Percentiles rank a stretch among this genome's conserved stretches.
phyloP scores from a whole-genome alignment of 2,888 invertebrate species.

The Morpho helenor region DNA sequence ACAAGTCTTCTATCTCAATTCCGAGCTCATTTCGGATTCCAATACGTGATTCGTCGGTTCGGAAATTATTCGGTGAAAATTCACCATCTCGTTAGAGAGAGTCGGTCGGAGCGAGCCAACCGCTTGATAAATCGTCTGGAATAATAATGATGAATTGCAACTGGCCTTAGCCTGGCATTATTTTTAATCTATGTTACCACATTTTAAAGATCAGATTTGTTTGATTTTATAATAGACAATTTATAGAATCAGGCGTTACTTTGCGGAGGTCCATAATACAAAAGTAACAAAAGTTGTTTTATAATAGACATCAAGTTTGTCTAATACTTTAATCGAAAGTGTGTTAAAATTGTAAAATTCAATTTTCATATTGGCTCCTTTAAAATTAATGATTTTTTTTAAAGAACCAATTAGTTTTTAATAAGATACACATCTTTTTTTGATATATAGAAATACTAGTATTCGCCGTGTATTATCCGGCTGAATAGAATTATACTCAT shows the following conservation, averaged over 20 bases:
- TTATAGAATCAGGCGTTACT: too few relatives aligned
- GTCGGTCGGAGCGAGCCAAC: constrained; percentile 72
- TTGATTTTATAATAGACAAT: background rate
- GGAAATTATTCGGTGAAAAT: constrained; percentile 79
- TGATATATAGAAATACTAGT: too few relatives aligned
- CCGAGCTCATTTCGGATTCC: constrained; percentile 73
- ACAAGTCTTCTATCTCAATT: constrained; percentile 76
- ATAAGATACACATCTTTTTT: too few relatives aligned
- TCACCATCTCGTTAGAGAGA: constrained; percentile 79
- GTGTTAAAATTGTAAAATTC: background rate
- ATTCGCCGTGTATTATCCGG: too few relatives aligned
- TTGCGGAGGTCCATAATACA: too few relatives aligned
- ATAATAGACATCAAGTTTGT: too few relatives aligned
- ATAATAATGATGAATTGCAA: constrained; percentile 80
- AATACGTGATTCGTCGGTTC: constrained; percentile 79
- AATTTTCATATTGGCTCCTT: too few relatives aligned
- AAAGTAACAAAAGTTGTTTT: too few relatives aligned
- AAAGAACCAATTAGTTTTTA: too few relatives aligned
- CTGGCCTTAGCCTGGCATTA: constrained; percentile 64
- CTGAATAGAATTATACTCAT: too few relatives aligned
- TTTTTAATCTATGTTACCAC: constrained; percentile 56
- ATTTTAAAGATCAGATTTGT: constrained; percentile 28
- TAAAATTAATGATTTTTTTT: too few relatives aligned
- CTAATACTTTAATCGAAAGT: background rate
- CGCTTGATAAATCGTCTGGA: constrained; percentile 80